Conservation (phyloP, 2,113 vertebrate species). For the Parus major region DNA sequence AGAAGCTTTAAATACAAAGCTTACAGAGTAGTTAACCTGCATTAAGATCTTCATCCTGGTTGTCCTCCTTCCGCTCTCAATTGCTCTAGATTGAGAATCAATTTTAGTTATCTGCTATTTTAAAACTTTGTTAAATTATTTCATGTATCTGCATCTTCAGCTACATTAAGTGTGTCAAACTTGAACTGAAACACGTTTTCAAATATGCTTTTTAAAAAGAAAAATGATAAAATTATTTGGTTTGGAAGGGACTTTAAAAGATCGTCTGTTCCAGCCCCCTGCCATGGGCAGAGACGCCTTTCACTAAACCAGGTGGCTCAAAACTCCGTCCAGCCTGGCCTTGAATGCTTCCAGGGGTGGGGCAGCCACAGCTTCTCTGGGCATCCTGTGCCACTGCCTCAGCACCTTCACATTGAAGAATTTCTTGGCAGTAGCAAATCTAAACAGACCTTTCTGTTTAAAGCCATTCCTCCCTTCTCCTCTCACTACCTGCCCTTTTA, state of each 20-base stretch:
- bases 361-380: not conserved
- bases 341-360: not conserved
- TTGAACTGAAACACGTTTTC: not conserved
- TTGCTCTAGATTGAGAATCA: not conserved
- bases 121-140: not conserved
- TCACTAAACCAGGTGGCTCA: not conserved
- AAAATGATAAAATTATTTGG: not conserved
- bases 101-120: not conserved
- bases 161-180: not conserved
- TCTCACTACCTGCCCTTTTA: not conserved
- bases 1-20: not conserved
- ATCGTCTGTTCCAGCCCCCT: not conserved
- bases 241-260: not conserved
- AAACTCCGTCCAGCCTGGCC: not conserved
- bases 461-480: not conserved
- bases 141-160: not conserved
- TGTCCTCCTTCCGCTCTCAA: not conserved
- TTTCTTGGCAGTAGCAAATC: not conserved
- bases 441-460: not conserved
- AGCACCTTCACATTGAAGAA: not conserved
- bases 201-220: not conserved
- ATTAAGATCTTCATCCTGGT: not conserved
- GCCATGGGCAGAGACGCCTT: not conserved
- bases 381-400: not conserved
- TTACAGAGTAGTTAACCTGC: not conserved